Conservation (phyloP, 2,113 vertebrate species). For the Bettongia penicillata region DNA sequence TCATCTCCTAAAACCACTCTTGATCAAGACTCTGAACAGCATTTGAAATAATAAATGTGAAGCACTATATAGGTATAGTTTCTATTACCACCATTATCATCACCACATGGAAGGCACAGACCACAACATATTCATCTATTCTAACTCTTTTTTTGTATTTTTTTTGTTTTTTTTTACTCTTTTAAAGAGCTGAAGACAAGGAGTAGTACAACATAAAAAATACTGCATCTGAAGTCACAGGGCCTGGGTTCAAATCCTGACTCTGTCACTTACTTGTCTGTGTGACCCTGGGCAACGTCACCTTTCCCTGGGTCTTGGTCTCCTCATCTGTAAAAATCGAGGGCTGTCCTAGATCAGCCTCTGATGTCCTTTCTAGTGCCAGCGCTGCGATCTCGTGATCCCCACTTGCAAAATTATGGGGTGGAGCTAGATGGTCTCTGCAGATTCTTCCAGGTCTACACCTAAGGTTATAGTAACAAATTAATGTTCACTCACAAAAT, state of each 20-base stretch:
- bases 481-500: not conserved
- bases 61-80: not conserved
- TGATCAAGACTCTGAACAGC: too few species aligned
- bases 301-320: conserved; percentile 1
- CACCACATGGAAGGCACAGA: not conserved
- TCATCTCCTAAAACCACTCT: too few species aligned
- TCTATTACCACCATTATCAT: not conserved
- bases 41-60: not conserved
- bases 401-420: not conserved
- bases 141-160: too few species aligned
- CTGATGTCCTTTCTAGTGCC: not conserved
- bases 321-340: not conserved
- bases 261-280: not conserved
- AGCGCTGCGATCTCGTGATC: rapidly evolving
- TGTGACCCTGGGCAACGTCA: conserved; percentile 36
- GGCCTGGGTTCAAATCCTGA: not conserved
- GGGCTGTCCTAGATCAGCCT: not conserved
- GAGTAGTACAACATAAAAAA: not conserved
- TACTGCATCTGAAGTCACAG: not conserved
- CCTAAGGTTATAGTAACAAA: not conserved
- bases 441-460: not conserved
- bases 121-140: not conserved
- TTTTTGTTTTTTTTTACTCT: too few species aligned
- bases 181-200: not conserved
- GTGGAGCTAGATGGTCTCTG: not conserved